Evolutionary conservation across 2,113 vertebrate genomes (phyloP), one percentile per base, ranked within the genome.

Genomic region (Micronycteris hirsuta): DNA sequence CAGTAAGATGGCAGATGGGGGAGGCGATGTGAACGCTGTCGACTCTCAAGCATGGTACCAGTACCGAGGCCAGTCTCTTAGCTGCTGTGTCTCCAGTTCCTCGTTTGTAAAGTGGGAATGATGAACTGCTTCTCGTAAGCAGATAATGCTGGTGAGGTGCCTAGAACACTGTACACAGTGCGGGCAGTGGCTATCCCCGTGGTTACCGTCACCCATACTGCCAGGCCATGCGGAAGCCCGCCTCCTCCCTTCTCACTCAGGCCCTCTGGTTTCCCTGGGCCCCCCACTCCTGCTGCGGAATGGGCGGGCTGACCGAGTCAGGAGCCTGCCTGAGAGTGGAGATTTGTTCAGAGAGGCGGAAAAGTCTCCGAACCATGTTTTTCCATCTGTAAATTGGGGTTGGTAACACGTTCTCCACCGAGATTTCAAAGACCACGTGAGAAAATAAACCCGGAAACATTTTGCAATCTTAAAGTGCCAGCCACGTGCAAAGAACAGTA

Each of bases 261-360:
- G 52, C 5, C 0, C 1, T 4, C 43, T 33, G 84, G 13, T 12
- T 19, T 65, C 52, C 38, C 36, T 38, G 45, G 31, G 28, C 20
- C 65, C 22, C 47, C 56, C 20, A 45, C 45, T 80, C 22, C 28
- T 17, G 43, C 36, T 58, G 73, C n/a, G 73, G 81, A 56, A 38
- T 0, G 20, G 3, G 33, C 11, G 26, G 19, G 49, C 10, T 0
- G 16, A n/a, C n/a, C n/a, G n/a, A 65, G 10, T 7, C 17, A 10
- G 43, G 71, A 43, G 3, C 78, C 88, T 78, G 4, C 61, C 71
- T 63, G 24, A 33, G 43, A 19, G 13, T 13, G 68, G 28, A 36
- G 58, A 31, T 45, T 63, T 45, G 36, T 56, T 80, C 47, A 33
- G 73, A 33, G 73, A 76, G 73, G 33, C 22, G 31, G 10, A 4